A percentile compares a stretch with the other conserved stretches of the same genome.
These are phyloP conservation scores for Phytoseiulus persimilis DNA, from an alignment of 2,888 invertebrate species.

Conservation along the genomic window DNA sequence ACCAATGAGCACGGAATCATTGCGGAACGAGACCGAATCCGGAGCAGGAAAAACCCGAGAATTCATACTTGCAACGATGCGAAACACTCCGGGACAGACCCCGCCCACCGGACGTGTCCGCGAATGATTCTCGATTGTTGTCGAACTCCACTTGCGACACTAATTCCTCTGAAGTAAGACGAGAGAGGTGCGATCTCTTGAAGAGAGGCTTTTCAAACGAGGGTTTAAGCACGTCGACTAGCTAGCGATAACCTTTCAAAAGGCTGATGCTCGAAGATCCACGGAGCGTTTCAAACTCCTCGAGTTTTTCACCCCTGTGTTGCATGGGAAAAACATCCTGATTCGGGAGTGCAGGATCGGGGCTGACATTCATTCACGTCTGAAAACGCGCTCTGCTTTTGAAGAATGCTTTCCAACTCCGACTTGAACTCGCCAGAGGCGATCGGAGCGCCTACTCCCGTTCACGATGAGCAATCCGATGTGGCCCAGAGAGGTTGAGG, in stretches of 20 bases:
- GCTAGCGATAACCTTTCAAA: neutral
- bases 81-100: neutral
- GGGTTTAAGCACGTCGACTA: neutral
- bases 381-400: no score
- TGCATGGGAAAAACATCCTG: no score
- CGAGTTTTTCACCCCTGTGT: neutral
- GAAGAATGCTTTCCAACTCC: no score
- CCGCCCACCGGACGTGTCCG: neutral
- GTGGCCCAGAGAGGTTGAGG: no score
- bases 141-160: neutral
- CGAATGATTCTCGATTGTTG: neutral
- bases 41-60: neutral
- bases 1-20: neutral
- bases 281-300: neutral
- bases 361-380: no score
- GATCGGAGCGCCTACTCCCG: no score
- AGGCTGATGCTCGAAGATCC: neutral
- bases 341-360: no score
- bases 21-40: neutral
- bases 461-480: no score
- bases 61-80: neutral
- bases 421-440: no score
- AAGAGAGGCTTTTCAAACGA: slow-evolving; percentile 5
- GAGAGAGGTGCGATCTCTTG: neutral
- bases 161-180: neutral